phyloP scores from a whole-genome alignment of 2,888 invertebrate genomes.

The Hypomecis punctinalis region DNA sequence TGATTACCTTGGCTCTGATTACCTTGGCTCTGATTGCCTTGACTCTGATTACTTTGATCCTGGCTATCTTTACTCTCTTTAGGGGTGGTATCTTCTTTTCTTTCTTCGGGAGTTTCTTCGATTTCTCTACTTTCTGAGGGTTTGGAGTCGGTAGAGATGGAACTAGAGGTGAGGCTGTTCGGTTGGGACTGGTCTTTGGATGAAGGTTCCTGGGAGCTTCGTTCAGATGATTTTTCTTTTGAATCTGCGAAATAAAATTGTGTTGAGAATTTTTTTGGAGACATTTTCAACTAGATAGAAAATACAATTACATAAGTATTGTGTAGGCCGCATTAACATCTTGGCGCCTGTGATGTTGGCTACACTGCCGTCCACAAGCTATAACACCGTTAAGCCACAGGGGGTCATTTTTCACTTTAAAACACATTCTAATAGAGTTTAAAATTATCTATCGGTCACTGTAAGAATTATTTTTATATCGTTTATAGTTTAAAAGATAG shows the following conservation, averaged over 20 bases:
- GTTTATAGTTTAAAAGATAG: too few relatives aligned
- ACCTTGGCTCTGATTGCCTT: background rate
- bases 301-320: too few relatives aligned
- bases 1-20: background rate
- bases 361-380: too few relatives aligned
- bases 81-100: constrained; percentile 40
- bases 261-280: background rate
- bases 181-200: constrained; percentile 77
- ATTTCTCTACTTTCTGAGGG: constrained; percentile 62
- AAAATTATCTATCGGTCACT: too few relatives aligned
- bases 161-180: constrained; percentile 75
- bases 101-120: constrained; percentile 49
- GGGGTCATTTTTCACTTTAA: too few relatives aligned
- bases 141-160: constrained; percentile 76
- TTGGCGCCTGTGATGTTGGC: too few relatives aligned
- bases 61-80: background rate
- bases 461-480: too few relatives aligned
- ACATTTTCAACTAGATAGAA: too few relatives aligned
- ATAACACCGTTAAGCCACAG: too few relatives aligned
- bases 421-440: too few relatives aligned
- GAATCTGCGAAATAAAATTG: constrained; percentile 52
- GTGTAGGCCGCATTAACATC: too few relatives aligned
- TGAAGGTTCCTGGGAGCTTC: constrained; percentile 71
- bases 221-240: constrained; percentile 70
- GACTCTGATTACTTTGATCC: background rate